Evolutionary conservation across 2,797 vertebrate genomes (phyloP), one percentile per base, ranked within the genome.

Genomic region (Miichthys miiuy): DNA sequence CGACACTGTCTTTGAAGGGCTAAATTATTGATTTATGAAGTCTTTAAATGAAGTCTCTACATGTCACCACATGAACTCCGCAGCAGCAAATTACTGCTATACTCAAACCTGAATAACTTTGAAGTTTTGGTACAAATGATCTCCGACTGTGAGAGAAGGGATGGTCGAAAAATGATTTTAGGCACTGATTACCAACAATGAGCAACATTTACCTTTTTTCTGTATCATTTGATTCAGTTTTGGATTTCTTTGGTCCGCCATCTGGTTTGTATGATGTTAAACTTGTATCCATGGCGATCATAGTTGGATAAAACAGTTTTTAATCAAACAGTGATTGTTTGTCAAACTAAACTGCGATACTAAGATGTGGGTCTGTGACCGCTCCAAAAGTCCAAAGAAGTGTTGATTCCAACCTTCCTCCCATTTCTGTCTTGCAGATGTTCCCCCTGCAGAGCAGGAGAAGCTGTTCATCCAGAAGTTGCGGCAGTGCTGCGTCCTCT

Each of bases 381-480:
- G 7, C n/a, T 66, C 12, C 3, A 38, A 38, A 38, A 9, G 8
- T 38, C 34, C 2, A 38, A 8, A 52, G 23, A 27, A 30, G 1
- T n/a, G 1, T 77, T 64, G 41, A 76, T 64, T 69, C 11, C 17
- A 13, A 14, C 6, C 34, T 17, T 62, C 41, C 14, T 27, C 54
- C 25, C 9, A 1, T 52, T 42, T 61, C 34, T 75, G 38, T 47
- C 64, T 70, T 88, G 13, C 85, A 99, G 98, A 99, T 95, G 98
- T 97, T 50, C 96, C 98, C 80, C 96, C 96, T 66, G 96, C 97
- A 6, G 98, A 99, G 92, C 98, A 99, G 95, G 98, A 99, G 94
- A 99, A 99, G 92, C 96, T 99, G 71, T 99, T 99, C 85, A 96
- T 98, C 87, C 98, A 99, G 96, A 99, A 99, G 94, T 90, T 99